phyloP scores from a whole-genome alignment of 2,888 invertebrate species.

The Pristionchus japonicus region DNA sequence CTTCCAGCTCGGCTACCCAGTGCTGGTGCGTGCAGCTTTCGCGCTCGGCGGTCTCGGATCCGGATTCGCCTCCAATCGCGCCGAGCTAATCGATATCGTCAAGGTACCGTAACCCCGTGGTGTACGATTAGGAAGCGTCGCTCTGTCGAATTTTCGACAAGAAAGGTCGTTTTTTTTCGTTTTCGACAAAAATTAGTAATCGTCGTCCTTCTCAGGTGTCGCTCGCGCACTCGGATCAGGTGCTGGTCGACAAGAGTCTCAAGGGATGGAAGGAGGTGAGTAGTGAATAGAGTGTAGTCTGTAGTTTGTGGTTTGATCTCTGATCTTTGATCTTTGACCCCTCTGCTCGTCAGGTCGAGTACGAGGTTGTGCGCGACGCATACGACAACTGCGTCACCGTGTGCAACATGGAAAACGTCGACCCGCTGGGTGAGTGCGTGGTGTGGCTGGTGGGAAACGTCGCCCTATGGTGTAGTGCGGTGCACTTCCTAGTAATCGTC shows the following conservation, averaged over 20 bases:
- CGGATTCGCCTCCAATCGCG: slow-evolving; percentile 92
- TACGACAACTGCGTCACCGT: slow-evolving; percentile 97
- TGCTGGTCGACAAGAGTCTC: slow-evolving; percentile 93
- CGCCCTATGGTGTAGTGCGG: no score
- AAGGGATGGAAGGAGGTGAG: slow-evolving; percentile 95
- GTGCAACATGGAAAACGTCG: slow-evolving; percentile 99
- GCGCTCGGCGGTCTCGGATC: slow-evolving; percentile 98
- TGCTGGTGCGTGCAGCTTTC: slow-evolving; percentile 95
- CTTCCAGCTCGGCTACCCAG: slow-evolving; percentile 88
- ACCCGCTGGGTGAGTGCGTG: slow-evolving; percentile 86
- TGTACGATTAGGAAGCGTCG: background rate
- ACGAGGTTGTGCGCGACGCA: slow-evolving; percentile 97
- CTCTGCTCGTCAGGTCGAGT: slow-evolving; percentile 84
- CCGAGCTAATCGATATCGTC: slow-evolving; percentile 86
- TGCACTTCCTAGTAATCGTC: no score
- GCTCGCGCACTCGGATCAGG: slow-evolving; percentile 79
- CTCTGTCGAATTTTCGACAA: background rate
- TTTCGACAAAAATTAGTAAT: no score
- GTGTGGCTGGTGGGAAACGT: background rate
- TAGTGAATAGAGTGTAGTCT: background rate
- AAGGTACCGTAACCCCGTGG: background rate
- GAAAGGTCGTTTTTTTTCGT: no score
- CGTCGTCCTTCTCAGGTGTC: slow-evolving; percentile 63
- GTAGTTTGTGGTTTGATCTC: no score
- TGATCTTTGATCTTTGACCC: slow-evolving; percentile 10